phyloP scores from a whole-genome alignment of 1,140 invertebrate species.

The Drosophila hydei region DNA sequence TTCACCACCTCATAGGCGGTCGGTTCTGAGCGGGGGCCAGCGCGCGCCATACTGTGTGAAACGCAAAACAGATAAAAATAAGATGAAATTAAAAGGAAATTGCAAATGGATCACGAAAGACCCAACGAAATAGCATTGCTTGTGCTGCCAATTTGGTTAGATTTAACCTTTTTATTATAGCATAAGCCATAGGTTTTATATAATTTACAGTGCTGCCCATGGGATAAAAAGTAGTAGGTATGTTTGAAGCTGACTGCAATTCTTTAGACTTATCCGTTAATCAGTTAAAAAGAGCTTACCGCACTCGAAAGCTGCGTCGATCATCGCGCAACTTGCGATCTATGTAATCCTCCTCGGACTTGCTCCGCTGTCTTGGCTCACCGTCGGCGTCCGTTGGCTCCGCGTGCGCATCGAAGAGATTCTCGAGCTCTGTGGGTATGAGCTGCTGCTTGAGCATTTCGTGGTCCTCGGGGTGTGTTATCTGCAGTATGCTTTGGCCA shows the following conservation, averaged over 20 bases:
- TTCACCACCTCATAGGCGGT: constrained; percentile 88
- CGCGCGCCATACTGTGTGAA: constrained; percentile 86
- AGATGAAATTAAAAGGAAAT: background rate
- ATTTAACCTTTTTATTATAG: too few relatives aligned
- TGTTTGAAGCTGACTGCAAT: too few relatives aligned
- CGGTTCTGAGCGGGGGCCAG: constrained; percentile 87
- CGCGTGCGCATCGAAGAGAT: constrained; percentile 79
- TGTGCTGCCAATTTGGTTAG: too few relatives aligned
- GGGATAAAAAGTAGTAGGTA: too few relatives aligned
- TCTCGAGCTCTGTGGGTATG: constrained; percentile 85
- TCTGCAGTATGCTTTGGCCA: constrained; percentile 91
- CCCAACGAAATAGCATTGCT: background rate
- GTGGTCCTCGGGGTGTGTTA: constrained; percentile 91
- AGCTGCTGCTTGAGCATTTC: constrained; percentile 89
- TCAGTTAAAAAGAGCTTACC: constrained; percentile 83
- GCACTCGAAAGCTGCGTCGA: constrained; percentile 84
- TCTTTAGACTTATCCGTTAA: too few relatives aligned
- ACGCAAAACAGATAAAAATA: background rate
- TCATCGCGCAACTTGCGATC: constrained; percentile 76
- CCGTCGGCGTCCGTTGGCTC: constrained; percentile 64
- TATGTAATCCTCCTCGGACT: constrained; percentile 82
- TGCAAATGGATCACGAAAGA: background rate
- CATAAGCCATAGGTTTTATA: too few relatives aligned
- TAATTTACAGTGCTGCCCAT: too few relatives aligned
- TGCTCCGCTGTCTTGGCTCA: constrained; percentile 75